phyloP scores from a whole-genome alignment of 2,113 vertebrate genomes.

The Carassius gibelio region DNA sequence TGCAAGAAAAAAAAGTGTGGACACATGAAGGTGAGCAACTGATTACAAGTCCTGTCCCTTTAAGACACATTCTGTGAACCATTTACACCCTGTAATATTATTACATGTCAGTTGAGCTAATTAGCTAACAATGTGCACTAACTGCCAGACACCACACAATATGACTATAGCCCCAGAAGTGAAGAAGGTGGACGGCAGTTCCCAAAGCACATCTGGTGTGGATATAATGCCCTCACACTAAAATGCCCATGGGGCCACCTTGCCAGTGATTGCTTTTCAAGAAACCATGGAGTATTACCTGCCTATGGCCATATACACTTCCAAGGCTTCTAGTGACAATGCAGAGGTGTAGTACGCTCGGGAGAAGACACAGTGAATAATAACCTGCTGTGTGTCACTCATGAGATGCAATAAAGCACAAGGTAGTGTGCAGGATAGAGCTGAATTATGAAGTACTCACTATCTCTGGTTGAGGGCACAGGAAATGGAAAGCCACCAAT shows the following conservation, averaged over 20 bases:
- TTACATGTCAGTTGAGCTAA: conserved; percentile 33
- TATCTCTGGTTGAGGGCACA: conserved; percentile 61
- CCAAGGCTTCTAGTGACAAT: conserved; percentile 45
- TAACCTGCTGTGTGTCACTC: conserved; percentile 52
- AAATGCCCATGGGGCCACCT: conserved; percentile 28
- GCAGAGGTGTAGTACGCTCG: conserved; percentile 31
- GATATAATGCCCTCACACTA: conserved; percentile 27
- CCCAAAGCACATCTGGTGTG: conserved; percentile 37
- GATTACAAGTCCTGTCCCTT: neutral
- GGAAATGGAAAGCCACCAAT: conserved; percentile 69
- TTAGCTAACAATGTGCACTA: conserved; percentile 40
- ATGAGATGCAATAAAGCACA: conserved; percentile 62
- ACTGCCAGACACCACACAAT: conserved; percentile 40
- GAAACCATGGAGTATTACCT: conserved; percentile 43
- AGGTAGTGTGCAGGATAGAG: conserved; percentile 59
- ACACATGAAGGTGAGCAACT: neutral
- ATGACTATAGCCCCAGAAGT: neutral
- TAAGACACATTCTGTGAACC: neutral
- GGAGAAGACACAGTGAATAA: conserved; percentile 57
- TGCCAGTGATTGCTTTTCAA: conserved; percentile 52
- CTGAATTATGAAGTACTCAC: conserved; percentile 53
- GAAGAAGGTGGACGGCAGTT: conserved; percentile 15
- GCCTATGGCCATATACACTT: conserved; percentile 42
- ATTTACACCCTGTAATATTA: conserved; percentile 19
- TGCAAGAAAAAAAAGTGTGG: neutral